Evolutionary conservation across 2,888 invertebrate species (phyloP), one percentile per base, ranked within the genome.

Genomic region (Argyresthia goedartella): DNA sequence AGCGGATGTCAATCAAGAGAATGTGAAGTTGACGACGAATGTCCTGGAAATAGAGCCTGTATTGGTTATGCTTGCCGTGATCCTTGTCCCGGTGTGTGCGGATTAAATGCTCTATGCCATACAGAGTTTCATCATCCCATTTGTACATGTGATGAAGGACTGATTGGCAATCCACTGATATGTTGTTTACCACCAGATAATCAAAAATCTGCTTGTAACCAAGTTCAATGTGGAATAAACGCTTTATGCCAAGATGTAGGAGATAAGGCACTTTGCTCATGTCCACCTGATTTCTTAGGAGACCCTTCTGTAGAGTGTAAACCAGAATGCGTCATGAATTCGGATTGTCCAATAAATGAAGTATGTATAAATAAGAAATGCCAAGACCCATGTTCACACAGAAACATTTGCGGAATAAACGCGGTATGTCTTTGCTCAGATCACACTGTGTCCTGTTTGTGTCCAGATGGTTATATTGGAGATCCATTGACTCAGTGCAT

Each of bases 41-140:
- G 96, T 69, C 84, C 90, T 16, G 71, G 85, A 53, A 88, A 90
- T 61, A 89, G 90, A 73, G 93, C 94, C 16, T 95, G 95, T 64
- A 92, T 95, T 67, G 92, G 93, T 35, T 93, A 93, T 67, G 89
- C 90, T 62, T 96, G 96, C 65, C 88, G 90, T 57, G 93, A 95
- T 75, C 95, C 95, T 33, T 95, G 95, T 62, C 92, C 93, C 0
- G 94, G 94, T 48, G 90, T 92, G 16, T 95, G 95, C 69, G 95
- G 95, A 9, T 72, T 91, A 16, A 91, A 91, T 61, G 91, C 95
- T 10, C 84, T 87, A 53, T 95, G 95, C 65, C 88, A 89, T 53
- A 92, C 93, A 1, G 92, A 94, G 71, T 87, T 90, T 68, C 95
- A 95, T 73, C 92, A 92, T 68, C 95, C 95, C 35, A 89, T 94